Conservation (phyloP, 2,797 vertebrate species). For the Parotocinclus haroldoi region DNA sequence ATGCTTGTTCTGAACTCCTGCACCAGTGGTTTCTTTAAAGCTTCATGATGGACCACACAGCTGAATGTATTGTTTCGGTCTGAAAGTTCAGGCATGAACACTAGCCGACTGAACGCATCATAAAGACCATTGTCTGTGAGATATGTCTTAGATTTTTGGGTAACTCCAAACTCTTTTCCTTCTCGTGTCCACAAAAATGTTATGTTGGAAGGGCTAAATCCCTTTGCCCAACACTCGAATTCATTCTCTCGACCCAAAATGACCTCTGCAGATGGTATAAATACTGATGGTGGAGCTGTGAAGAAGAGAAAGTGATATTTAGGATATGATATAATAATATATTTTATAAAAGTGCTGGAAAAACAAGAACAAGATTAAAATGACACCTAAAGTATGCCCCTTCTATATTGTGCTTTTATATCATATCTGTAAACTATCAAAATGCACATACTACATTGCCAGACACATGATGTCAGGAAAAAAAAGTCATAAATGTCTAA, state of each 20-base stretch:
- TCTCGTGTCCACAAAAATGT: slow-evolving; percentile 68
- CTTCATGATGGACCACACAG: slow-evolving; percentile 65
- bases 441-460: too few relatives aligned
- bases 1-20: slow-evolving; percentile 61
- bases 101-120: slow-evolving; percentile 58
- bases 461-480: too few relatives aligned
- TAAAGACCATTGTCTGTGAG: slow-evolving; percentile 58
- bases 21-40: slow-evolving; percentile 41
- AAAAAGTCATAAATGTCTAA: too few relatives aligned
- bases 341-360: too few relatives aligned
- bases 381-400: too few relatives aligned
- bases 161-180: slow-evolving; percentile 49
- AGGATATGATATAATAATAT: too few relatives aligned
- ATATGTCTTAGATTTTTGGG: slow-evolving; percentile 46
- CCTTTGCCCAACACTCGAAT: slow-evolving; percentile 61
- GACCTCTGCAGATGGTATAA: slow-evolving; percentile 58
- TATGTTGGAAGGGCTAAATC: slow-evolving; percentile 68
- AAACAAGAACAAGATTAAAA: too few relatives aligned
- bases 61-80: slow-evolving; percentile 67
- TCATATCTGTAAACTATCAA: too few relatives aligned
- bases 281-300: slow-evolving; percentile 53
- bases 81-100: slow-evolving; percentile 55
- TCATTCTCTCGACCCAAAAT: slow-evolving; percentile 57
- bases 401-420: too few relatives aligned
- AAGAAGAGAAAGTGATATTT: slow-evolving; percentile 12